These are phyloP conservation scores for Ia io DNA, from an alignment of 2,113 vertebrate species.

Conservation along the genomic window DNA sequence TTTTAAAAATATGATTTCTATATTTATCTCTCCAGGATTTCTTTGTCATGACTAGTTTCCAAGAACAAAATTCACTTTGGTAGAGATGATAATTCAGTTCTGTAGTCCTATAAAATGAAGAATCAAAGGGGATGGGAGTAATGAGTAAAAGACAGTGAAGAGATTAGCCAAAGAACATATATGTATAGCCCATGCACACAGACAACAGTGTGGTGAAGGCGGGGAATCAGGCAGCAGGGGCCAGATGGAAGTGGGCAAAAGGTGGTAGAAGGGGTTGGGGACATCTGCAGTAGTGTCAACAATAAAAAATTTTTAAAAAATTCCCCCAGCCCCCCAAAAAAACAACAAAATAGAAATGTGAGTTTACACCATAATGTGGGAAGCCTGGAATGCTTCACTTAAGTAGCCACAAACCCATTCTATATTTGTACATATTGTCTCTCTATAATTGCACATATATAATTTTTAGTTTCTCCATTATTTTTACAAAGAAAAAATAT, in stretches of 20 bases:
- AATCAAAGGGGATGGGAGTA: neutral
- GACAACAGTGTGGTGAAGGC: neutral
- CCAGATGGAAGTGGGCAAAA: neutral
- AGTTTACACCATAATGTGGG: accelerated
- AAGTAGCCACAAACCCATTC: neutral
- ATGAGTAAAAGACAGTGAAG: neutral
- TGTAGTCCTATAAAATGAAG: neutral
- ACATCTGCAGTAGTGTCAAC: neutral
- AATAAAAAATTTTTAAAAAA: neutral
- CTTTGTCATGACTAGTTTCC: neutral
- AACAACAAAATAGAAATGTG: neutral
- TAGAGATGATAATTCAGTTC: neutral
- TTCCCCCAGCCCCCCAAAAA: neutral
- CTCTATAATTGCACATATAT: neutral
- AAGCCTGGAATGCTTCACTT: neutral
- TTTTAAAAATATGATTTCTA: neutral
- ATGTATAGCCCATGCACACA: no score
- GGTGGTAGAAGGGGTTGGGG: no score
- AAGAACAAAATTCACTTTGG: neutral
- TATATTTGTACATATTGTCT: neutral
- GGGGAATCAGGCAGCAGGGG: no score
- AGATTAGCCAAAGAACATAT: neutral
- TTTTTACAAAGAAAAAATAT: neutral
- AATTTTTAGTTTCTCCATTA: neutral
- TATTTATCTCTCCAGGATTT: neutral